phyloP scores from a whole-genome alignment of 2,113 vertebrate genomes.

The Corythaixoides concolor region DNA sequence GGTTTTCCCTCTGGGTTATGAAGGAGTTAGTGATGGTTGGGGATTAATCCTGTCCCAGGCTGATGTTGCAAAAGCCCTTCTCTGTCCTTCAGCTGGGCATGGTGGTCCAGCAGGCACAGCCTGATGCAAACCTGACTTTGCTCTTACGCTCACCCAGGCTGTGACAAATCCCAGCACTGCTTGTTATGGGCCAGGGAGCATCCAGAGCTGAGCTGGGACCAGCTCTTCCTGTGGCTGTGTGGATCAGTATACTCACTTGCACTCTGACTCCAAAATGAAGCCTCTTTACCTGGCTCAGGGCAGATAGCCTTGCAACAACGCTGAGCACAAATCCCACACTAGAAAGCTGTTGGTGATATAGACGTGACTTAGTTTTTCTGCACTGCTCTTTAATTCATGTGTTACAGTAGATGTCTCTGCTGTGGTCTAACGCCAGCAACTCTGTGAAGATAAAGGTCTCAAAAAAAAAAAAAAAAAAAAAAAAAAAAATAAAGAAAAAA shows the following conservation, averaged over 20 bases:
- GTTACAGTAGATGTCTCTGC: neutral
- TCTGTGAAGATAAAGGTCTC: neutral
- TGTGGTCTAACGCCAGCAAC: neutral
- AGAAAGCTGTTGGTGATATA: neutral
- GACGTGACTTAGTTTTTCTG: neutral
- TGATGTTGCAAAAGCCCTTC: neutral
- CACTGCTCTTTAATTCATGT: neutral
- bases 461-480: neutral
- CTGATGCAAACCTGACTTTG: neutral
- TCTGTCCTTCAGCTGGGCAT: neutral
- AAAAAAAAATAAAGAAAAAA: neutral
- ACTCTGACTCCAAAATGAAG: neutral
- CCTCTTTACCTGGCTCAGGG: neutral
- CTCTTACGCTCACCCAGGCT: neutral
- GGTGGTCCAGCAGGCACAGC: neutral
- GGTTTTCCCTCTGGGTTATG: neutral
- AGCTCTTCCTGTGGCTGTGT: neutral
- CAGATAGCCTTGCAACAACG: neutral
- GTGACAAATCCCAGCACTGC: neutral
- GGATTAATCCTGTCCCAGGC: neutral
- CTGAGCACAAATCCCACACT: neutral
- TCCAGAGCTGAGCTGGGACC: neutral
- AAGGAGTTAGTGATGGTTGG: neutral
- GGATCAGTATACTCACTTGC: neutral
- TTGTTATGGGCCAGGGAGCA: neutral